Evolutionary conservation across 2,113 vertebrate genomes (phyloP), one percentile per base, ranked within the genome.

Genomic region (Halichoerus grypus): DNA sequence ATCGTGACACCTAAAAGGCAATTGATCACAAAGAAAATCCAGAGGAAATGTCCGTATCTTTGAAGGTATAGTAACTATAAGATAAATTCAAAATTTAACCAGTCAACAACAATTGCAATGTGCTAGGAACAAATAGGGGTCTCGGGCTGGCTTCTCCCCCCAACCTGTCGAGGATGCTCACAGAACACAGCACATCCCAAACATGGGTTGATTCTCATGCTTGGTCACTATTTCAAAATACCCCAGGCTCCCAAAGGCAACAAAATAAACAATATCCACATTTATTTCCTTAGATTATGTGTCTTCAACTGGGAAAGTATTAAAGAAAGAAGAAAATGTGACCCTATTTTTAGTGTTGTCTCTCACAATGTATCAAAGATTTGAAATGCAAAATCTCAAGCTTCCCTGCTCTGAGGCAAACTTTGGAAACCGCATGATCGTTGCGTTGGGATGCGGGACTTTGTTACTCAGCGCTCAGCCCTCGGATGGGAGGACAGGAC

Each of bases 1-100:
- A 76, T 95, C 96, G 94, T 33, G 96, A 95, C 49, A 96, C 93
- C 98, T 98, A 53, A 5, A 42, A 31, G 80, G 90, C 10, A 97
- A 81, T 92, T 82, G 21, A 42, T 96, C 81, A 63, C 49, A 94
- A 49, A 94, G 39, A 26, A 0, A 63, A 0, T 28, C 49, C 88
- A 49, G 57, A 15, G 21, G 10, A 49, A 57, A 1, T 7, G 1
- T 22, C 16, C 39, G 7, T 26, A 7, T 31, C 36, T 31, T 22
- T 7, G 0, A 9, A 51, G 61, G 14, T 1, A 24, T 1, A 11
- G 49, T 16, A 21, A 46, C 51, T 26, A 8, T 1, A 6, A 63
- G 24, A 7, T 1, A 61, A 55, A 79, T 31, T 76, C 15, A 11
- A 7, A 53, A 10, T 76, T 14, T 24, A 69, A 57, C 10, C 22